Base-by-base conservation (phyloP, 1,140 invertebrate species). In the Cydia pomonella region DNA sequence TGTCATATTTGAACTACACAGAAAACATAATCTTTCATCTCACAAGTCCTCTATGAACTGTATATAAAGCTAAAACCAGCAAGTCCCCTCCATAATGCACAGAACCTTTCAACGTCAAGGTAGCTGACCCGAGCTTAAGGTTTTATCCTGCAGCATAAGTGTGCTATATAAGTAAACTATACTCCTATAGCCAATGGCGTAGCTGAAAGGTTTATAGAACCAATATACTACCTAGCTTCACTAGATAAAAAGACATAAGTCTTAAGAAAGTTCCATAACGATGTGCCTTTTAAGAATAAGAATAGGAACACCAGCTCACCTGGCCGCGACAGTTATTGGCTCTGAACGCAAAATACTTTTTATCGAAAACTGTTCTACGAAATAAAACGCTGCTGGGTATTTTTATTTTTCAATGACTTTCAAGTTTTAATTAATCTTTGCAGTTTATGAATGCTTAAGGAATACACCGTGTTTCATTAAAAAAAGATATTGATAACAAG, bases 161-260 rank as follows among this genome's bases (percentile, higher is more conserved):
- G 23, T 59, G n/a, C 18, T 59, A 59, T 59, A 23, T 44, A 44
- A 44, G n/a, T 59, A 59, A 23, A 59, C 53, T 59, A 59, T 59
- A 12, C 47, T 18, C n/a, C 53, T 59, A 59, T 59, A 59, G 53
- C 53, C 23, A 59, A 59, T 59, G 53, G 53, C 53, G 6, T 23
- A 23, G 53, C 53, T 59, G 53, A 59, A 12, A 59, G 53, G 53
- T 59, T 59, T 59, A 59, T 59, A 59, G 53, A 59, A 59, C 53
- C 53, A 59, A 59, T 59, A 59, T 59, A 59, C 53, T 23, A 59
- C n/a, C 53, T 12, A 59, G 53, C 53, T 59, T 9, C 18, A 7
- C 9, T 53, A 10, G 18, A 59, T 23, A 59, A n/a, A 59, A 18
- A 59, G 21, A 23, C 7, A 12, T 23, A 59, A 21, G 7, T 21